A percentile compares a stretch with the other conserved stretches of the same genome.
These are phyloP conservation scores for Apis laboriosa DNA, from an alignment of 1,140 invertebrate species.

Conservation along the genomic window DNA sequence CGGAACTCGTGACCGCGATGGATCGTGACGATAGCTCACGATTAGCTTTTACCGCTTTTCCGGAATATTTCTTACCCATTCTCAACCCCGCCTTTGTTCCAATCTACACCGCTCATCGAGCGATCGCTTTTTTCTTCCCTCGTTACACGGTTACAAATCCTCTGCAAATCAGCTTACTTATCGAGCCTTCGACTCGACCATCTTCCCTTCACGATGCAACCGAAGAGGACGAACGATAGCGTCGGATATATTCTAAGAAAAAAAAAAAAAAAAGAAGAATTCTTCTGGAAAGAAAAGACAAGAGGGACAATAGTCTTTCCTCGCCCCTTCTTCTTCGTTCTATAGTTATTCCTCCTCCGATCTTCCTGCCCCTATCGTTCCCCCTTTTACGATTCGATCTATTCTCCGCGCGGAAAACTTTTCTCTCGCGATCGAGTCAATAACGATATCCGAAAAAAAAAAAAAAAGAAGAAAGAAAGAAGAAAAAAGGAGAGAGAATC, in stretches of 20 bases:
- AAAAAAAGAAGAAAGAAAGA: neutral
- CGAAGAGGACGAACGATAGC: neutral
- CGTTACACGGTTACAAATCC: neutral
- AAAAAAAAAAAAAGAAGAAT: neutral
- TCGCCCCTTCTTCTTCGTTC: too few species aligned
- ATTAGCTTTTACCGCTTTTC: constrained; percentile 1
- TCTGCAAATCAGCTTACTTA: neutral
- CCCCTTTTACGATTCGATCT: constrained; percentile 27
- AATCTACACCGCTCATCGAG: too few species aligned
- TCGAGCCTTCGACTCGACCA: neutral
- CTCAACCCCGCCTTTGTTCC: too few species aligned
- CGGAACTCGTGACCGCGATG: neutral
- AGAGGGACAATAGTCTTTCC: too few species aligned
- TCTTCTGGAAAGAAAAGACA: too few species aligned
- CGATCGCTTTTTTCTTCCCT: neutral
- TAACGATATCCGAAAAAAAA: neutral
- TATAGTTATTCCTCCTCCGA: too few species aligned
- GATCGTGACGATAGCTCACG: neutral
- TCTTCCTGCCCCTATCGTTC: too few species aligned
- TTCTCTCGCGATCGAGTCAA: neutral
- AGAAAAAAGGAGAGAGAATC: neutral
- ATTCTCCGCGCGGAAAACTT: neutral
- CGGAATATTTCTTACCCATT: neutral
- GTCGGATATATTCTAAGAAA: constrained; percentile 6
- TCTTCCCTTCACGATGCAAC: too few species aligned